Percentiles rank a stretch among this genome's conserved stretches.
phyloP scores from a whole-genome alignment of 2,113 vertebrate genomes.

The Himantopus leucocephalus region DNA sequence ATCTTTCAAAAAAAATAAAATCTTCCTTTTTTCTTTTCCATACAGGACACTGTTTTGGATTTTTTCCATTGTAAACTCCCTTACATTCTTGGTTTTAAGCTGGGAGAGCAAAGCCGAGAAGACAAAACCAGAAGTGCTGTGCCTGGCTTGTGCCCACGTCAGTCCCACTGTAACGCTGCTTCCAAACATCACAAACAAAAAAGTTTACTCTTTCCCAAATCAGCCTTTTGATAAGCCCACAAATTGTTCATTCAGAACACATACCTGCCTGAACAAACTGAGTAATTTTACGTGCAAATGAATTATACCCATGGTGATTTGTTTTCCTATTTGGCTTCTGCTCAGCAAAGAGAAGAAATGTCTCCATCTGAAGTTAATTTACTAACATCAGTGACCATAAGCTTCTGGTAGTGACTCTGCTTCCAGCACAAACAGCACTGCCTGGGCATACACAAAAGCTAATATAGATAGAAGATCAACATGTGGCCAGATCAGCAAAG shows the following conservation, averaged over 20 bases:
- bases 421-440: background rate
- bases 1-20: conserved; percentile 14
- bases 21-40: background rate
- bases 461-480: background rate
- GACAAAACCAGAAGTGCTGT: background rate
- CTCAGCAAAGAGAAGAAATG: background rate
- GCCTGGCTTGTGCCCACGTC: background rate
- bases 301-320: background rate
- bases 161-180: background rate
- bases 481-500: background rate
- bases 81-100: background rate
- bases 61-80: background rate
- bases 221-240: background rate
- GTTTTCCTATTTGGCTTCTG: background rate
- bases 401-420: background rate
- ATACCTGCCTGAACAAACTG: background rate
- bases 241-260: background rate
- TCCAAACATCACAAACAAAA: background rate
- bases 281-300: background rate
- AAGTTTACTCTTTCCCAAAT: background rate
- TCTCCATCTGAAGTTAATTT: background rate
- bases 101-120: background rate
- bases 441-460: background rate
- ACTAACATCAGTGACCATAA: background rate
- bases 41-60: background rate